Conservation (phyloP, 2,113 vertebrate genomes). For the Nothocercus julius region DNA sequence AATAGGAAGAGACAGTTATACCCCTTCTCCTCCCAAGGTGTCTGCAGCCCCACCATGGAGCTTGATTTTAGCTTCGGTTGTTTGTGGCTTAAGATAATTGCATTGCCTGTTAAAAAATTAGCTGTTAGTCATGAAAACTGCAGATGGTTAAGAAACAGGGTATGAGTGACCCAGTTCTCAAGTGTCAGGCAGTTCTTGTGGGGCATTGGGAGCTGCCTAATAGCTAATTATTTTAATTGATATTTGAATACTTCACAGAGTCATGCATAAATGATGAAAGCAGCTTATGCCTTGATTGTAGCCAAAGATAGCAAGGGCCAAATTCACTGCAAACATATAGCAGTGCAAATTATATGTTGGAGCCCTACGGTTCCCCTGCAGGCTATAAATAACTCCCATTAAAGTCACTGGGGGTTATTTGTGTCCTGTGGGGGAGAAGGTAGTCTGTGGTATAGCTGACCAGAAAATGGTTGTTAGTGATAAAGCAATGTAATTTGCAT, state of each 20-base stretch:
- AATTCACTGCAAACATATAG: neutral
- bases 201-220: neutral
- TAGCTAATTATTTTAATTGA: neutral
- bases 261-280: neutral
- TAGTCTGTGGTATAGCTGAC: constrained; percentile 54
- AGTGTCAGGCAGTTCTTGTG: neutral
- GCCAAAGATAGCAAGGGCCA: neutral
- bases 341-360: constrained; percentile 33
- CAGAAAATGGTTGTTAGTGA: constrained; percentile 65
- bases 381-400: constrained; percentile 57
- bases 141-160: neutral
- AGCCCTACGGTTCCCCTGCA: constrained; percentile 7
- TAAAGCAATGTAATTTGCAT: constrained; percentile 62
- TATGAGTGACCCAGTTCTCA: neutral
- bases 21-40: neutral
- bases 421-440: constrained; percentile 35
- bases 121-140: neutral
- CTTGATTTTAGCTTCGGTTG: neutral
- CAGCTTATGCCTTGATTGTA: neutral
- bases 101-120: neutral
- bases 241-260: neutral
- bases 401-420: constrained; percentile 37
- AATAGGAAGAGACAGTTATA: neutral
- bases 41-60: rapidly evolving
- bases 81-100: neutral